Conservation (phyloP, 2,888 invertebrate species). For the Alviniconcha strummeri region DNA sequence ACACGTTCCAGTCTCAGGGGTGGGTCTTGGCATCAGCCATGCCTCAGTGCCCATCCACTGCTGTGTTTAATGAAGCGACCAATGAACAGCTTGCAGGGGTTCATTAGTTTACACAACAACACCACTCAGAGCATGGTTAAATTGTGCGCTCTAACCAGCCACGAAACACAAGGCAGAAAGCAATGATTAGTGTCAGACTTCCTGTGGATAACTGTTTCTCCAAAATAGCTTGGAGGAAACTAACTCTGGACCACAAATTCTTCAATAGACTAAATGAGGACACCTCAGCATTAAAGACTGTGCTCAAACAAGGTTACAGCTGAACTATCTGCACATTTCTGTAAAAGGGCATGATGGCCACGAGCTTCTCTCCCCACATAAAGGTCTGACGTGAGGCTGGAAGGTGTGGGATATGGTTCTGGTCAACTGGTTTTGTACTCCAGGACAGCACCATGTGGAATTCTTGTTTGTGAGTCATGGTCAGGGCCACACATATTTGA, state of each 20-base stretch:
- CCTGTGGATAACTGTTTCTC: background rate
- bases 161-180: conserved; percentile 17
- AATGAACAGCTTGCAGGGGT: conserved; percentile 3
- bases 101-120: conserved; percentile 19
- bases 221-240: background rate
- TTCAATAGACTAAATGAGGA: background rate
- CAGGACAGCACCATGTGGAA: background rate
- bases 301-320: background rate
- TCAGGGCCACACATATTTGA: too few relatives aligned
- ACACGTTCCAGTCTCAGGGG: background rate
- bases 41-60: background rate
- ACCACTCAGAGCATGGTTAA: background rate
- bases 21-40: background rate
- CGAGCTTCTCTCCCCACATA: background rate
- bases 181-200: conserved; percentile 16
- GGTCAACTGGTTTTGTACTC: conserved; percentile 1
- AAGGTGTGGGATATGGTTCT: background rate
- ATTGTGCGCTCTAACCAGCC: conserved; percentile 1
- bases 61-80: conserved; percentile 18
- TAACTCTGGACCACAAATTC: background rate
- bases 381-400: background rate
- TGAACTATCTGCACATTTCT: background rate
- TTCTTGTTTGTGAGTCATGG: too few relatives aligned
- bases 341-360: conserved; percentile 4
- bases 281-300: too few relatives aligned